Percentiles rank a stretch among this genome's conserved stretches.
phyloP scores from a whole-genome alignment of 2,888 invertebrate species.

The Drosophila hamatofila region DNA sequence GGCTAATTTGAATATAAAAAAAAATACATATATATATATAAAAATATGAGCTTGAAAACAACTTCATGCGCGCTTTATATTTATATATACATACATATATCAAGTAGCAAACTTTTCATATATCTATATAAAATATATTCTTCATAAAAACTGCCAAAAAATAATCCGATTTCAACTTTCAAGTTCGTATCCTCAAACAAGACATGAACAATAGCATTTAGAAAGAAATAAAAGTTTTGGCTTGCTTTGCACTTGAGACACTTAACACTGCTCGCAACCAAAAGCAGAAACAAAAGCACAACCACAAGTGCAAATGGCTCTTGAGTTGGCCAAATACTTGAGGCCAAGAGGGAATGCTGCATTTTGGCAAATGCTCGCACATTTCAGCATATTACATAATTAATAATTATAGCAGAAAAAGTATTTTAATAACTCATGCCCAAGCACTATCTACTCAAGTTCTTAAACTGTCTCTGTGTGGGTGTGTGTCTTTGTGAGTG shows the following conservation, averaged over 20 bases:
- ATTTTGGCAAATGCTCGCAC: conserved; percentile 44
- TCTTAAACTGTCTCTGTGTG: conserved; percentile 15
- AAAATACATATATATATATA: too few relatives aligned
- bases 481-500: conserved; percentile 2
- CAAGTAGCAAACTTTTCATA: too few relatives aligned
- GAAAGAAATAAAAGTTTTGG: conserved; percentile 1
- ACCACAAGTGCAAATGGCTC: conserved; percentile 16
- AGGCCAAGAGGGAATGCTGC: conserved; percentile 26
- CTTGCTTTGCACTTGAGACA: conserved; percentile 1
- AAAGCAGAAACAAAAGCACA: not conserved
- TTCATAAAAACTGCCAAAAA: not conserved
- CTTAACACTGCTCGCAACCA: not conserved
- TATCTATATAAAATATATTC: too few relatives aligned
- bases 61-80: too few relatives aligned
- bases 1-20: not conserved
- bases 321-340: conserved; percentile 41
- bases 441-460: conserved; percentile 33
- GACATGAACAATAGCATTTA: not conserved
- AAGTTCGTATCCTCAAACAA: not conserved
- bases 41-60: too few relatives aligned
- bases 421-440: conserved; percentile 69
- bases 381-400: conserved; percentile 65
- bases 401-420: conserved; percentile 67
- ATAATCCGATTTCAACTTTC: not conserved
- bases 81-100: too few relatives aligned